phyloP scores from a whole-genome alignment of 2,113 vertebrate species.

The Perca fluviatilis region DNA sequence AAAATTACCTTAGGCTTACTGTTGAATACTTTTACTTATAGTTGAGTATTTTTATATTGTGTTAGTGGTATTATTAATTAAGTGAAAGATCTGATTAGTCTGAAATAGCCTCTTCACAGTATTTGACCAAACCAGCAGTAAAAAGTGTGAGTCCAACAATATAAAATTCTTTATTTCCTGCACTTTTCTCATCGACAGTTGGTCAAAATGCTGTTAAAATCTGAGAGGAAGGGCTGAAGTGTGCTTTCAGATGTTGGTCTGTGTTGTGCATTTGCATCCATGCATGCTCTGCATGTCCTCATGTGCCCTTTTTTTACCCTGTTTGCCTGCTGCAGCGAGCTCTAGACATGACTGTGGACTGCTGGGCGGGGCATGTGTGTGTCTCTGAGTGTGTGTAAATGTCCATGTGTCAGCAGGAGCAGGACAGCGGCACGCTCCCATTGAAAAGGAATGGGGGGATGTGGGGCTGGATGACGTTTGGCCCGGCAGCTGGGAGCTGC shows the following conservation, averaged over 20 bases:
- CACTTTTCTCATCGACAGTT: not conserved
- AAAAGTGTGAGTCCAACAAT: not conserved
- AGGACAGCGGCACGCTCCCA: slow-evolving; percentile 70
- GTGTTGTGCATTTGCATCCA: slow-evolving; percentile 25
- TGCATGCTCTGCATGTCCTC: slow-evolving; percentile 47
- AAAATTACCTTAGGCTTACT: not conserved
- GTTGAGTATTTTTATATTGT: not conserved
- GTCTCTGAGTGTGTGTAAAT: slow-evolving; percentile 43
- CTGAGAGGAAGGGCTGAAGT: not conserved
- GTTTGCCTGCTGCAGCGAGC: slow-evolving; percentile 40
- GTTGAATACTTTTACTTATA: not conserved
- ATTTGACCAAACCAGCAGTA: not conserved
- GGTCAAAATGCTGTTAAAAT: not conserved
- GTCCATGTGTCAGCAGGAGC: slow-evolving; percentile 66
- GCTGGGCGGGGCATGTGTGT: slow-evolving; percentile 22
- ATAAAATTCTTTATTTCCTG: not conserved
- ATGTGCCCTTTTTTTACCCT: slow-evolving; percentile 59
- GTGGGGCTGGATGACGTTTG: slow-evolving; percentile 64
- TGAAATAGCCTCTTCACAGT: not conserved
- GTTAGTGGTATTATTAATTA: not conserved
- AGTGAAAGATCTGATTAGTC: not conserved
- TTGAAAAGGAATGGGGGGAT: slow-evolving; percentile 38
- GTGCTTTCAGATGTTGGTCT: not conserved
- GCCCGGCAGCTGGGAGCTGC: slow-evolving; percentile 83
- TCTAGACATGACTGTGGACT: slow-evolving; percentile 52